Conservation (phyloP, 2,888 invertebrate genomes). For the Melanargia galathea region DNA sequence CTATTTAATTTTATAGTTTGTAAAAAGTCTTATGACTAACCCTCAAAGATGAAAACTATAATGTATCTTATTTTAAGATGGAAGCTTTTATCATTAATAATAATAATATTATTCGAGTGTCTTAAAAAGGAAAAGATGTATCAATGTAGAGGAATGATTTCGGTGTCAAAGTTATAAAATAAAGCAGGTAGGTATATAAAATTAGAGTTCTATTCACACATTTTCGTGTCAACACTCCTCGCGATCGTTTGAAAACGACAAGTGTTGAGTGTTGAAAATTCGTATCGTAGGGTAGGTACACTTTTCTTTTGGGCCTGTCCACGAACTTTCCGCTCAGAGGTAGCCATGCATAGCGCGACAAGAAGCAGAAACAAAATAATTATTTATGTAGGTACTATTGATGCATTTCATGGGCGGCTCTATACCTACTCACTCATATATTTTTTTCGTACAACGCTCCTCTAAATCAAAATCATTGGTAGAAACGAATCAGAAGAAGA, state of each 20-base stretch:
- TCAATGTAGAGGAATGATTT: constrained; percentile 33
- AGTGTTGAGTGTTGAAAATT: no score
- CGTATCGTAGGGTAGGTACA: no score
- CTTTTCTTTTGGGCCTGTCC: no score
- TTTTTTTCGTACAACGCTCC: no score
- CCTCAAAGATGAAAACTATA: not conserved
- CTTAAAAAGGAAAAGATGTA: constrained; percentile 30
- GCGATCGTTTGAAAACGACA: not conserved
- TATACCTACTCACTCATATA: no score
- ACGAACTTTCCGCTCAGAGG: no score
- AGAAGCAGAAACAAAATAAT: no score
- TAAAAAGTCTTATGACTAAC: not conserved
- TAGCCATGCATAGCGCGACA: no score
- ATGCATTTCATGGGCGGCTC: no score
- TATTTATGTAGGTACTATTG: no score
- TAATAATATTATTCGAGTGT: constrained; percentile 28
- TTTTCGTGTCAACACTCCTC: constrained; percentile 20
- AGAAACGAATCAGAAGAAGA: no score
- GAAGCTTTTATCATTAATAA: constrained; percentile 32
- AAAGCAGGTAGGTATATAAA: constrained; percentile 17
- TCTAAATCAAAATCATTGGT: no score
- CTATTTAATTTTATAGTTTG: not conserved
- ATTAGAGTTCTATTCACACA: constrained; percentile 32
- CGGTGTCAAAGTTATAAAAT: constrained; percentile 29
- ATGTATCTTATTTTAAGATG: constrained; percentile 19